These are phyloP conservation scores for Falco naumanni DNA, from an alignment of 2,797 vertebrate species.

Conservation along the genomic window DNA sequence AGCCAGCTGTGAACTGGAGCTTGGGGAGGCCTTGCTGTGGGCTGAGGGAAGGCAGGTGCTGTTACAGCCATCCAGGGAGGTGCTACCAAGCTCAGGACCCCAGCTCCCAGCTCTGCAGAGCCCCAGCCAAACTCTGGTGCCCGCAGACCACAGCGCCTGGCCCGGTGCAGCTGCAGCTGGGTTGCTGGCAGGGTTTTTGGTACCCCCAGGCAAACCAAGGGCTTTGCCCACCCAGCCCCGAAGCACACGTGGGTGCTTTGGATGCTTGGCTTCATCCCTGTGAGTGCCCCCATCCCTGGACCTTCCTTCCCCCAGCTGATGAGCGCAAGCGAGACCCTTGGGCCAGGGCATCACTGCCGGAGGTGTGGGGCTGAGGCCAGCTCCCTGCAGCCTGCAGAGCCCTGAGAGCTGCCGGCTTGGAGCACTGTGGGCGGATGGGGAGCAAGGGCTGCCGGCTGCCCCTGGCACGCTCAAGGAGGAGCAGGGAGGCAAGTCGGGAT, in stretches of 20 bases:
- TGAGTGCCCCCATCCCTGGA: neutral
- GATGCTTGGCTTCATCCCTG: neutral
- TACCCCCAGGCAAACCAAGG: neutral
- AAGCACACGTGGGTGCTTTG: neutral
- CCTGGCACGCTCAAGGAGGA: constrained; percentile 32
- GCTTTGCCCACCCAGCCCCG: neutral
- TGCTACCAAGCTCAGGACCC: neutral
- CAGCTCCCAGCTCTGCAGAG: neutral
- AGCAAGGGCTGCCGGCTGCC: constrained; percentile 42
- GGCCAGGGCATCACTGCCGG: neutral
- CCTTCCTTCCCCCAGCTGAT: neutral
- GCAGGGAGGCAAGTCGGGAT: constrained; percentile 75
- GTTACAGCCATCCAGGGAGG: neutral
- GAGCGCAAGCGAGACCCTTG: neutral
- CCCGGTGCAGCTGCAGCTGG: neutral
- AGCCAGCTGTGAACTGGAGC: neutral
- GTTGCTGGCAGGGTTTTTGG: constrained; percentile 7
- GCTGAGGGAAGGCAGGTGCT: constrained; percentile 20
- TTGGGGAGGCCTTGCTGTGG: neutral
- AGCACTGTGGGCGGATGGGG: neutral
- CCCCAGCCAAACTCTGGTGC: neutral
- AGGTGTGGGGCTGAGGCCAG: fast-evolving
- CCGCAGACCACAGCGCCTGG: neutral
- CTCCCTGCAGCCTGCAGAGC: neutral
- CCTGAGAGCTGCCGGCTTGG: neutral